Evolutionary conservation across 2,888 invertebrate genomes (phyloP), one percentile per base, ranked within the genome.

Genomic region (Eupithecia exiguata): DNA sequence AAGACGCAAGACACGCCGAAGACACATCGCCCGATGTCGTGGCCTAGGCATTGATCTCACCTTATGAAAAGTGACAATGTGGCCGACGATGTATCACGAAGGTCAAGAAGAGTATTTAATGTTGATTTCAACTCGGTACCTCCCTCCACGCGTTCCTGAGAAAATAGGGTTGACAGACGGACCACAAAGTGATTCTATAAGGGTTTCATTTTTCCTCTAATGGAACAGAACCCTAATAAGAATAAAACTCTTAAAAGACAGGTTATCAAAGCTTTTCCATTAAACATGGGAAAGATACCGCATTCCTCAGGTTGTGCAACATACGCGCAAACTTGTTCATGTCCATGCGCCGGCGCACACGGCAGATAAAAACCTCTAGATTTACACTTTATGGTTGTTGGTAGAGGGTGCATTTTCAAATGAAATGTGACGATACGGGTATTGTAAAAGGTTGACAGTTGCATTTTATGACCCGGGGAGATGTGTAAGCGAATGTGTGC

Each of bases 261-360:
- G 36, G 16, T 36, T 70, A 58, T 40, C 35, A 25, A n/a, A 61
- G 30, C 18, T 40, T 67, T 71, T 68, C 58, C 67, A 74, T 68
- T 68, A 38, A 62, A 70, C 71, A 70, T 74, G 62, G 69, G 40
- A 74, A 58, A 69, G 58, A 36, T 46, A 70, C 49, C 49, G 63
- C 35, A 65, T 74, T 72, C 40, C 65, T 49, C 72, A 65, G 30
- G 70, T 79, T 79, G 70, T 70, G 71, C 73, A 78, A 80, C 65
- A 74, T 71, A 53, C 65, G 46, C 67, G 68, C 76, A 43, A 74
- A 74, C 76, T 63, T 63, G 63, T 35, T 36, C 62, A 74, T 68
- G 78, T 71, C 53, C 53, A 78, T 76, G 79, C 77, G 71, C 74
- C 49, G 58, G 61, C 73, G 79, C 78, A 69, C 69, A 72, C 67